Percentiles rank a stretch among this genome's conserved stretches.
Conservation (phyloP, 2,888 invertebrate genomes). For the Tipula confusa region DNA sequence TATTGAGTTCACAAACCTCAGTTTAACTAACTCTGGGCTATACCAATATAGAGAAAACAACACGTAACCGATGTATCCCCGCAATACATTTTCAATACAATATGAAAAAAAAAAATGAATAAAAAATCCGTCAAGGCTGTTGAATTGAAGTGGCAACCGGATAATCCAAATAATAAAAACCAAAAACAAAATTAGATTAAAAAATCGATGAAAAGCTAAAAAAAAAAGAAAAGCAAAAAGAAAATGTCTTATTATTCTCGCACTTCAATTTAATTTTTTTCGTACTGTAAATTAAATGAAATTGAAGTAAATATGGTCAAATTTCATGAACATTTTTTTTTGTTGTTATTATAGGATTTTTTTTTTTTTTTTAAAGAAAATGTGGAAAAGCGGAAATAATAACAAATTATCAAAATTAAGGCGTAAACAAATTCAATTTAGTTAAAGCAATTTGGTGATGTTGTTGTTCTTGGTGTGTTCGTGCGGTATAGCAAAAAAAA, state of each 20-base stretch:
- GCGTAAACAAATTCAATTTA: conserved; percentile 8
- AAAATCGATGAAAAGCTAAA: conserved; percentile 3
- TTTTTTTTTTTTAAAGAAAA: not conserved
- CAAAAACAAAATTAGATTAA: not conserved
- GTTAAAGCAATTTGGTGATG: not conserved
- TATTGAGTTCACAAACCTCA: not conserved
- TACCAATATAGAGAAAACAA: not conserved
- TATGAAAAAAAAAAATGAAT: not conserved
- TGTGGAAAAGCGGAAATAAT: conserved; percentile 16
- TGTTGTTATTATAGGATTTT: not conserved
- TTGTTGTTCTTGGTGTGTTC: not conserved
- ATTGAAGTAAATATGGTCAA: conserved; percentile 25
- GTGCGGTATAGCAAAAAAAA: not conserved
- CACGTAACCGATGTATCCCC: not conserved
- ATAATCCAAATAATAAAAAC: conserved; percentile 20
- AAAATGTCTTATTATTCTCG: not conserved
- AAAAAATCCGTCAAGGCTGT: conserved; percentile 16
- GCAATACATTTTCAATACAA: not conserved
- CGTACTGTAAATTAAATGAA: not conserved
- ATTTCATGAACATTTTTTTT: not conserved
- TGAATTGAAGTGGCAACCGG: conserved; percentile 8
- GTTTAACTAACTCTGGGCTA: not conserved
- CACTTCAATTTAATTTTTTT: conserved; percentile 7
- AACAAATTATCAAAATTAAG: conserved; percentile 12
- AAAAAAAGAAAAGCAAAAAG: too few relatives aligned